Evolutionary conservation across 2,113 vertebrate genomes (phyloP).

Genomic region (Tupaia chinensis): DNA sequence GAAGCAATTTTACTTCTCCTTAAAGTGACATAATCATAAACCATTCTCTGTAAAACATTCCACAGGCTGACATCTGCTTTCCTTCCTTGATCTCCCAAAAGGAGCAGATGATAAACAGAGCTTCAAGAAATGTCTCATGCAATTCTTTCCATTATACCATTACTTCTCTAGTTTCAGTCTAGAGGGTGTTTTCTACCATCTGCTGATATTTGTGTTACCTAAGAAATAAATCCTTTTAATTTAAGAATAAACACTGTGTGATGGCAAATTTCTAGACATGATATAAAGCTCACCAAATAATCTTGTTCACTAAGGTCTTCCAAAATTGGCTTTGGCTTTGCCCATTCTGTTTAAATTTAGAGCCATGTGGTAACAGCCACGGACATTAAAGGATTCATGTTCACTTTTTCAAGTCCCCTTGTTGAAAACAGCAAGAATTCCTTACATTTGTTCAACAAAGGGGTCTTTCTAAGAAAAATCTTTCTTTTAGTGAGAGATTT

Average conservation of each 20-base stretch:
- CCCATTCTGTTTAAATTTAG: constrained; percentile 66
- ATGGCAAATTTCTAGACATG: constrained; percentile 11
- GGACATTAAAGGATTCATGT: neutral
- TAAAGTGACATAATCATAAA: constrained; percentile 55
- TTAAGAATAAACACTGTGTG: constrained; percentile 57
- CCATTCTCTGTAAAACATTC: constrained; percentile 33
- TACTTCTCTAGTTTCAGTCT: constrained; percentile 54
- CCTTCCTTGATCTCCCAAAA: constrained; percentile 56
- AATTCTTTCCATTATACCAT: constrained; percentile 51
- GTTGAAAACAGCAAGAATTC: constrained; percentile 57
- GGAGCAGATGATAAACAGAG: constrained; percentile 62
- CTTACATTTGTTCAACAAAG: constrained; percentile 57
- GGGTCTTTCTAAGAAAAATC: constrained; percentile 18
- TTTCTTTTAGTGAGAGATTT: neutral
- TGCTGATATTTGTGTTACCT: constrained; percentile 67
- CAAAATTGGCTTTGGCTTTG: neutral
- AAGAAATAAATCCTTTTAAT: constrained; percentile 67
- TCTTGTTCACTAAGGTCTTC: constrained; percentile 46
- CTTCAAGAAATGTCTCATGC: constrained; percentile 32
- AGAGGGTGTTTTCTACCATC: neutral
- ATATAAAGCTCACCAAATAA: constrained; percentile 46
- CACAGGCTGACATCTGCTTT: constrained; percentile 63
- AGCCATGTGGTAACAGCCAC: constrained; percentile 69
- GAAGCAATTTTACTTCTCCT: constrained; percentile 22
- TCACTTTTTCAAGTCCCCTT: neutral